Conservation (phyloP, 1,140 invertebrate genomes). For the Formica selysi region DNA sequence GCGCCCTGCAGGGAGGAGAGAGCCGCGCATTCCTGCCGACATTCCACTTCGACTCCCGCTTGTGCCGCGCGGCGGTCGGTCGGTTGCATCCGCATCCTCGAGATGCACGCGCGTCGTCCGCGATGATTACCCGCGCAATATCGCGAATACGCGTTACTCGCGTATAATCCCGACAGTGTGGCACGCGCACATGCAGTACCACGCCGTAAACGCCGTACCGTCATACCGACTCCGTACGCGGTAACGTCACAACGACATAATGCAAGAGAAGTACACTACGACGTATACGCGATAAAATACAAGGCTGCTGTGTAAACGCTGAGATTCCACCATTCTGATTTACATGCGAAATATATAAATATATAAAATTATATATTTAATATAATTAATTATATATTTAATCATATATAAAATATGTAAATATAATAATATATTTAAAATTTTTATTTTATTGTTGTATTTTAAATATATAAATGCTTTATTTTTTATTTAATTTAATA, state of each 20-base stretch:
- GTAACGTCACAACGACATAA: background rate
- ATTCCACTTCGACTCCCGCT: constrained; percentile 73
- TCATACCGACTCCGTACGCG: background rate
- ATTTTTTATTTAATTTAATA: background rate
- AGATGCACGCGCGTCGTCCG: constrained; percentile 44
- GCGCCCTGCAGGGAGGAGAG: constrained; percentile 70
- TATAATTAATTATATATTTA: too few relatives aligned
- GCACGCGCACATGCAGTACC: constrained; percentile 12
- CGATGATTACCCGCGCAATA: constrained; percentile 53
- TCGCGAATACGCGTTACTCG: constrained; percentile 40
- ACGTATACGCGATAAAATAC: background rate
- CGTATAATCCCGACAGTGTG: constrained; percentile 45
- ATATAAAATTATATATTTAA: too few relatives aligned
- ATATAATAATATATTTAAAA: too few relatives aligned
- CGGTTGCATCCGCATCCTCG: constrained; percentile 66
- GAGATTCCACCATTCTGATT: background rate
- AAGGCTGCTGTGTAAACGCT: constrained; percentile 7
- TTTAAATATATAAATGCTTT: background rate
- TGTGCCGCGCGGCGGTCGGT: constrained; percentile 62
- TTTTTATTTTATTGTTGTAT: too few relatives aligned
- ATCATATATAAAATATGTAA: too few relatives aligned
- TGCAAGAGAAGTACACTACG: background rate
- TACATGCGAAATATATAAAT: background rate
- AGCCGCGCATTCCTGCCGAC: constrained; percentile 72
- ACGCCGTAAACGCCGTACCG: constrained; percentile 13